These are phyloP conservation scores for Gasterosteus aculeatus DNA, from an alignment of 2,113 vertebrate species.

Conservation along the genomic window DNA sequence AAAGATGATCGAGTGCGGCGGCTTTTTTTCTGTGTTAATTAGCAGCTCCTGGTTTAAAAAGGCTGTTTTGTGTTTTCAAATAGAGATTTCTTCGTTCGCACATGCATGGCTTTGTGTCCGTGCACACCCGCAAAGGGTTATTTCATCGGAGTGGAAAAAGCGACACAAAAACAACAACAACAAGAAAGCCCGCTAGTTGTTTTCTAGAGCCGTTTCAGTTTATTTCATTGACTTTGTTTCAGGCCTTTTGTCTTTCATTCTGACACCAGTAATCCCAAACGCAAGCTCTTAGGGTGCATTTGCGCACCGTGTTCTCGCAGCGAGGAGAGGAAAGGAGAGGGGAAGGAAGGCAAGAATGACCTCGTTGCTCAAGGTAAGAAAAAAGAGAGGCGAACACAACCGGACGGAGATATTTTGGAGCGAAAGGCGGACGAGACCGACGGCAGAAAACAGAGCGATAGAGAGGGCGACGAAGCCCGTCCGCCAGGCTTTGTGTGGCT, in stretches of 20 bases:
- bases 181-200: background rate
- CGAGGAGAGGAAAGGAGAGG: background rate
- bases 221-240: background rate
- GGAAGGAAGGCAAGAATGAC: background rate
- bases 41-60: constrained; percentile 24
- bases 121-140: background rate
- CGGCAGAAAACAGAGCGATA: constrained; percentile 41
- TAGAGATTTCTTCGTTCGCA: background rate
- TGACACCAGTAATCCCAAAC: background rate
- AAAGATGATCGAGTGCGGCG: constrained; percentile 15
- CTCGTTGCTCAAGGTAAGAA: background rate
- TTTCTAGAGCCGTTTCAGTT: background rate
- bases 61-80: background rate
- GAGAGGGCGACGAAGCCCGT: constrained; percentile 73
- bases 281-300: background rate
- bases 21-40: constrained; percentile 47
- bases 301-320: no score
- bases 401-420: constrained; percentile 43
- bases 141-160: background rate
- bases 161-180: background rate
- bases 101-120: background rate
- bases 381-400: constrained; percentile 5
- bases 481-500: constrained; percentile 75
- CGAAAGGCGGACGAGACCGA: constrained; percentile 16
- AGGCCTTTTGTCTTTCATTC: background rate